phyloP scores from a whole-genome alignment of 1,140 invertebrate species.

The Nephila pilipes region DNA sequence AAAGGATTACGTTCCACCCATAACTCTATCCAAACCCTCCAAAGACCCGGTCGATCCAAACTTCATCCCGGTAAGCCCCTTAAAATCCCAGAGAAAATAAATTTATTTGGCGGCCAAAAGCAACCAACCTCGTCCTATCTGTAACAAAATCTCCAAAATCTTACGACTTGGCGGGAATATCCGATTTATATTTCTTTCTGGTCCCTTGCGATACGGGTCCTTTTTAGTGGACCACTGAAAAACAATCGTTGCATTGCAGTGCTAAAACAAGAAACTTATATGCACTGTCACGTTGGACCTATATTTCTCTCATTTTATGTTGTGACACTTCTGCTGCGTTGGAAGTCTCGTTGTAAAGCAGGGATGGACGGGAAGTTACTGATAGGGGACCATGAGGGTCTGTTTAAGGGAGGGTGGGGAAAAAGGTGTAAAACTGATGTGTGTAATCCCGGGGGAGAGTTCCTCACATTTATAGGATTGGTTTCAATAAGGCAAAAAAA shows the following conservation, averaged over 20 bases:
- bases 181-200: conserved; percentile 6
- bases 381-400: neutral
- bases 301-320: conserved; percentile 1
- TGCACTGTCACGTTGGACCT: conserved; percentile 6
- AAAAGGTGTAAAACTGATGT: conserved; percentile 29
- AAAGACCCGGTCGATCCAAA: neutral
- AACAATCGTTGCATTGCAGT: neutral
- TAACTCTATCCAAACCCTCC: neutral
- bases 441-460: neutral
- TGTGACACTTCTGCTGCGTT: neutral
- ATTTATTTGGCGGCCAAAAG: neutral
- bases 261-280: neutral
- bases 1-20: neutral
- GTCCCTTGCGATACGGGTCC: neutral
- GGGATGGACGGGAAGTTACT: neutral
- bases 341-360: neutral
- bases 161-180: conserved; percentile 6
- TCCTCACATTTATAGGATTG: neutral
- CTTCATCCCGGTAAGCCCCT: neutral
- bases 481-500: conserved; percentile 4
- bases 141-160: conserved; percentile 12
- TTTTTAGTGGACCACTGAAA: neutral
- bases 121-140: neutral
- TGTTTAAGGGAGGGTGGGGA: neutral
- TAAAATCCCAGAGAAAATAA: conserved; percentile 9